Conservation (phyloP, 2,113 vertebrate genomes). For the Neofelis nebulosa region DNA sequence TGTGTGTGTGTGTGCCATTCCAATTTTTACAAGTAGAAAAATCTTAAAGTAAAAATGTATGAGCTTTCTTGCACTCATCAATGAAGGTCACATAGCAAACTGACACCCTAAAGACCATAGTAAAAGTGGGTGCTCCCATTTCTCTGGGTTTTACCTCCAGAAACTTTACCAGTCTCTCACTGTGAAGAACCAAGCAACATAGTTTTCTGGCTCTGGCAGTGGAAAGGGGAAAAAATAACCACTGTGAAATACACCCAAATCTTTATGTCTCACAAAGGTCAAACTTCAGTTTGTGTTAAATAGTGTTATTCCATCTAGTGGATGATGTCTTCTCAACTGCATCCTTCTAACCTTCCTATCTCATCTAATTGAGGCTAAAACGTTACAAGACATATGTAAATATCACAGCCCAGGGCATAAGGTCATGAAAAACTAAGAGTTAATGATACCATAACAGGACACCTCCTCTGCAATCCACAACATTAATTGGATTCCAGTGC, state of each 20-base stretch:
- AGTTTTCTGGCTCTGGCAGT: fast-evolving
- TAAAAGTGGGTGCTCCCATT: neutral
- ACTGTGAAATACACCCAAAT: neutral
- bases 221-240: neutral
- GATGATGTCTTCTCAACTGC: neutral
- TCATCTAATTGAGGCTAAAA: neutral
- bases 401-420: neutral
- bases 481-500: neutral
- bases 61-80: neutral
- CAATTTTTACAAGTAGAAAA: neutral
- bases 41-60: neutral
- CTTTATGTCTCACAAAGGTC: neutral
- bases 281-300: neutral
- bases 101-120: neutral
- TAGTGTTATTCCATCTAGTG: neutral
- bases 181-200: neutral
- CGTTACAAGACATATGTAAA: neutral
- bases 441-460: neutral
- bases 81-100: neutral
- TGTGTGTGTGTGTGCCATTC: neutral
- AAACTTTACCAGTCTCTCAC: neutral
- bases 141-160: neutral
- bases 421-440: neutral
- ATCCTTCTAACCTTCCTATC: neutral
- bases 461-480: neutral